A percentile compares a stretch with the other conserved stretches of the same genome.
phyloP scores from a whole-genome alignment of 2,888 invertebrate species.

The Drosophila emarginata region DNA sequence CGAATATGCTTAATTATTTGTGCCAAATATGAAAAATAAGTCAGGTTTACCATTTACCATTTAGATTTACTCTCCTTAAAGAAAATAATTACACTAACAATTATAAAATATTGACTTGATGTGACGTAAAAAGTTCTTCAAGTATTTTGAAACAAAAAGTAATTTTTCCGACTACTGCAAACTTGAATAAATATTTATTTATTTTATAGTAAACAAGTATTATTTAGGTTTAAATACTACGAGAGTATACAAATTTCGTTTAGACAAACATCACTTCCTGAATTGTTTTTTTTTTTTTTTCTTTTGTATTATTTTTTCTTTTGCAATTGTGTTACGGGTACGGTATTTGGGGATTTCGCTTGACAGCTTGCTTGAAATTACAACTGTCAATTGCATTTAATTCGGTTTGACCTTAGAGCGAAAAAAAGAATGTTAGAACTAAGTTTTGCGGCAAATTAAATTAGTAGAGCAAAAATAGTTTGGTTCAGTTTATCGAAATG shows the following conservation, averaged over 20 bases:
- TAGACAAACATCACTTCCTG: background rate
- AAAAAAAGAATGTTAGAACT: conserved; percentile 18
- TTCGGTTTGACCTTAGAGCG: conserved; percentile 68
- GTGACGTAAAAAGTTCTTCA: too few relatives aligned
- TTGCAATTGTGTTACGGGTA: conserved; percentile 39
- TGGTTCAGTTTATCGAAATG: conserved; percentile 15
- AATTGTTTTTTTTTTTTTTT: conserved; percentile 12
- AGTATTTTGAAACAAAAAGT: too few relatives aligned
- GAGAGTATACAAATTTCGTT: background rate
- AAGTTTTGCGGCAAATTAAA: conserved; percentile 43
- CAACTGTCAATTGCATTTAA: conserved; percentile 82
- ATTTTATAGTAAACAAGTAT: too few relatives aligned
- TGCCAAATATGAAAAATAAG: too few relatives aligned
- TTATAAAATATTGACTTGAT: too few relatives aligned
- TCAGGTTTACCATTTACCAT: too few relatives aligned
- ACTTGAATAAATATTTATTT: too few relatives aligned
- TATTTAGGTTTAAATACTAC: too few relatives aligned
- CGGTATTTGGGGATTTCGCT: conserved; percentile 75
- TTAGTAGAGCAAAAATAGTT: conserved; percentile 22
- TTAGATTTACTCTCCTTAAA: too few relatives aligned
- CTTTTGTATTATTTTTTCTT: conserved; percentile 11
- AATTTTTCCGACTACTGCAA: too few relatives aligned
- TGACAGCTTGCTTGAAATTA: conserved; percentile 80
- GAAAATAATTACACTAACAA: too few relatives aligned
- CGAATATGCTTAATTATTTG: too few relatives aligned